Evolutionary conservation across 1,140 invertebrate genomes (phyloP).

Genomic region (Cotesia glomerata): DNA sequence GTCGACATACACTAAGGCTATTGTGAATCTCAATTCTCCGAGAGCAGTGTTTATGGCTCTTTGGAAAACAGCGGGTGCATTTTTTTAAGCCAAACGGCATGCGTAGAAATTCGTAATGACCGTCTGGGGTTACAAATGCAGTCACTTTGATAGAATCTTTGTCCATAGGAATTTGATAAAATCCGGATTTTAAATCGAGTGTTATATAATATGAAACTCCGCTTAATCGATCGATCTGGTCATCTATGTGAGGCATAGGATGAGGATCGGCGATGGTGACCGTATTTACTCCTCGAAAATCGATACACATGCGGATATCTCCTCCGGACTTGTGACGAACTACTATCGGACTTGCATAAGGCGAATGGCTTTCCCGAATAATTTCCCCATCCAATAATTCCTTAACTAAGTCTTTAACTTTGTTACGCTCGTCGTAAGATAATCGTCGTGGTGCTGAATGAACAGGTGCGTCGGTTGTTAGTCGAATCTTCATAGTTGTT

Average conservation of each 20-base stretch:
- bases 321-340: too few species aligned
- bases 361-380: too few species aligned
- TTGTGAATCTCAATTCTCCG: not conserved
- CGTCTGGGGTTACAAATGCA: conserved; percentile 39
- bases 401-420: too few species aligned
- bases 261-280: too few species aligned
- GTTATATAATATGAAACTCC: conserved; percentile 34
- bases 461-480: conserved; percentile 45
- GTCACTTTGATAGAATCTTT: conserved; percentile 22
- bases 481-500: conserved; percentile 35
- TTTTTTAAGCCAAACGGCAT: conserved; percentile 62
- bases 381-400: too few species aligned
- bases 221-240: conserved; percentile 34
- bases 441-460: too few species aligned
- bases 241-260: too few species aligned
- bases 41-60: conserved; percentile 23
- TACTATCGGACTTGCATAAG: too few species aligned
- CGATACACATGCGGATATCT: too few species aligned
- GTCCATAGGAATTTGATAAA: conserved; percentile 23
- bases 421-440: too few species aligned
- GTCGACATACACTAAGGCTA: conserved; percentile 28
- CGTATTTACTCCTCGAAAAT: too few species aligned
- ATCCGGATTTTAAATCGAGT: conserved; percentile 34
- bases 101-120: conserved; percentile 45
- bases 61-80: conserved; percentile 57